phyloP scores from a whole-genome alignment of 2,888 invertebrate genomes.

The Liopterus haemorrhoidalis region DNA sequence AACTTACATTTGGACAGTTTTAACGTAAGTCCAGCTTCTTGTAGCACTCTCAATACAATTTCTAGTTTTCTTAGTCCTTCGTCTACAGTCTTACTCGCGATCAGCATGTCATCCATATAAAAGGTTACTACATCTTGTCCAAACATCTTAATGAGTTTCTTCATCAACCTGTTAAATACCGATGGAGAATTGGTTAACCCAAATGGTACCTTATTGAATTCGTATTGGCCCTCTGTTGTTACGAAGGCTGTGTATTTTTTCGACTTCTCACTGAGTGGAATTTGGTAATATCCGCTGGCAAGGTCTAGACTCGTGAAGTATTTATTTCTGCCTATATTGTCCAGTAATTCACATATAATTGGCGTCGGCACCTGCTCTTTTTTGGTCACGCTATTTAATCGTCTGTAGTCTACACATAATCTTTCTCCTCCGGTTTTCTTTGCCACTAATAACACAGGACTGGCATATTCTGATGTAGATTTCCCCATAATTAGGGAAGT shows the following conservation, averaged over 20 bases:
- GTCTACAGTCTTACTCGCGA: conserved; percentile 25
- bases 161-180: conserved; percentile 39
- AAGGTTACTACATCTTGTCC: no score
- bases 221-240: conserved; percentile 34
- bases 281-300: conserved; percentile 32
- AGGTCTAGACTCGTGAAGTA: conserved; percentile 33
- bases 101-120: conserved; percentile 37
- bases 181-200: conserved; percentile 41
- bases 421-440: conserved; percentile 24
- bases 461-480: conserved; percentile 27
- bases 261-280: conserved; percentile 29
- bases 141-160: no score
- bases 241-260: conserved; percentile 33
- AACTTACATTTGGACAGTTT: conserved; percentile 32
- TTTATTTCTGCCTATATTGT: conserved; percentile 25
- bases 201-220: conserved; percentile 41
- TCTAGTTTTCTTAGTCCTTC: conserved; percentile 22
- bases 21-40: conserved; percentile 22
- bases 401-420: conserved; percentile 29
- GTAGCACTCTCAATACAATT: conserved; percentile 17
- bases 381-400: conserved; percentile 32
- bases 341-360: conserved; percentile 31
- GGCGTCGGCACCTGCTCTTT: conserved; percentile 32
- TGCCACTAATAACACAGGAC: conserved; percentile 20
- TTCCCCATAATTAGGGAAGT: no score